Percentiles rank a stretch among this genome's conserved stretches.
phyloP scores from a whole-genome alignment of 2,888 invertebrate genomes.

The Trachelus troglodyta region DNA sequence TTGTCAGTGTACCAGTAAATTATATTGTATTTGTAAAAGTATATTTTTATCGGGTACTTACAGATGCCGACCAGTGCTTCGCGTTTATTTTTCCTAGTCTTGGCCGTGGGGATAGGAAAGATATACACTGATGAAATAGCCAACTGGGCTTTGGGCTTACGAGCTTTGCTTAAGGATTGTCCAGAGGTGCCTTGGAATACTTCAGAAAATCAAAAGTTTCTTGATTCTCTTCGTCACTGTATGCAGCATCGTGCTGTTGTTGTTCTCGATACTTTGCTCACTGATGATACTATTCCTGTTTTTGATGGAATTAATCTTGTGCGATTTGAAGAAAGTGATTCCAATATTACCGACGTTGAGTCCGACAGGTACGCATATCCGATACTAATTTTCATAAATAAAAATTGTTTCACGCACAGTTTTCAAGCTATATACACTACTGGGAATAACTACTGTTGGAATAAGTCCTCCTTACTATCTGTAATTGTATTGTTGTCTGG shows the following conservation, averaged over 20 bases:
- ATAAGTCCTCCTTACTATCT: background rate
- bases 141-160: slow-evolving; percentile 43
- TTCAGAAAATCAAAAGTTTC: slow-evolving; percentile 37
- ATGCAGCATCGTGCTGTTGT: slow-evolving; percentile 64
- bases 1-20: background rate
- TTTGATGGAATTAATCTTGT: slow-evolving; percentile 75
- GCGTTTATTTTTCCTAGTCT: slow-evolving; percentile 29
- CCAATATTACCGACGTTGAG: slow-evolving; percentile 21
- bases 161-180: slow-evolving; percentile 47
- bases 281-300: slow-evolving; percentile 73
- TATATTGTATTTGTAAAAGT: background rate
- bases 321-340: slow-evolving; percentile 65
- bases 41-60: slow-evolving; percentile 8
- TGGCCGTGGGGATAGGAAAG: slow-evolving; percentile 23
- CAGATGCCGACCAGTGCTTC: slow-evolving; percentile 43
- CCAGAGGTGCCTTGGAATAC: slow-evolving; percentile 32
- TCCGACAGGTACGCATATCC: slow-evolving; percentile 18
- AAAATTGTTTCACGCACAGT: background rate
- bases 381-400: background rate
- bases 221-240: slow-evolving; percentile 47
- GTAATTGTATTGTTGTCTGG: background rate
- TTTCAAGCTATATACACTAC: background rate
- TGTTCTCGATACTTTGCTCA: slow-evolving; percentile 72
- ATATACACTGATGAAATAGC: slow-evolving; percentile 37
- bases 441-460: background rate